A percentile compares a stretch with the other conserved stretches of the same genome.
Evolutionary conservation across 2,888 invertebrate species (phyloP).

Genomic region (Oxyscelio sp.): DNA sequence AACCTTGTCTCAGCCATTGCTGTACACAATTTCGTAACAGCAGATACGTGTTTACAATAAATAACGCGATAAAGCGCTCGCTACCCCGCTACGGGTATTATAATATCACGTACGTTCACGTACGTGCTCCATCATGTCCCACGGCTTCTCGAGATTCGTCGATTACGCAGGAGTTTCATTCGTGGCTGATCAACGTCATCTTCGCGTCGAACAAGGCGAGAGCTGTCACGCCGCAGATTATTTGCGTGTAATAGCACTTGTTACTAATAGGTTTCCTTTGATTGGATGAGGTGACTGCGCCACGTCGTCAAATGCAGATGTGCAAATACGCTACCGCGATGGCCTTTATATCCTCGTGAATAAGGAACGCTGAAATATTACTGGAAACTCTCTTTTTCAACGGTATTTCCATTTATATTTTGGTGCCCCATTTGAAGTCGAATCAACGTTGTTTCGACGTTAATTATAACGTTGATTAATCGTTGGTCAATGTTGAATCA

Average conservation of each 20-base stretch:
- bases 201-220: conserved; percentile 53
- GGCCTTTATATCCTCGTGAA: conserved; percentile 67
- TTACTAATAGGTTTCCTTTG: conserved; percentile 66
- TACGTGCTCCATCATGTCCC: conserved; percentile 63
- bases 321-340: conserved; percentile 57
- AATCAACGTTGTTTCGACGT: too few relatives aligned
- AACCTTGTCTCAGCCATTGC: conserved; percentile 32
- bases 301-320: conserved; percentile 66
- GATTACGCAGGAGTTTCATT: conserved; percentile 64
- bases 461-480: too few relatives aligned
- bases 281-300: conserved; percentile 63
- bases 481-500: too few relatives aligned
- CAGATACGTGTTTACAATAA: conserved; percentile 63
- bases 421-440: too few relatives aligned
- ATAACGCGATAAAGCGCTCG: conserved; percentile 56
- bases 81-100: conserved; percentile 44
- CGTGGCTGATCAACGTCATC: conserved; percentile 70
- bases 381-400: too few relatives aligned
- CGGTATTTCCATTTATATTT: too few relatives aligned
- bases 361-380: too few relatives aligned
- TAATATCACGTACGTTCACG: conserved; percentile 51
- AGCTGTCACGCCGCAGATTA: conserved; percentile 65
- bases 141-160: conserved; percentile 60
- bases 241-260: conserved; percentile 71
- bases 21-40: conserved; percentile 29